A percentile compares a stretch with the other conserved stretches of the same genome.
Evolutionary conservation across 2,797 vertebrate species (phyloP).

Genomic region (Podarcis lilfordi): DNA sequence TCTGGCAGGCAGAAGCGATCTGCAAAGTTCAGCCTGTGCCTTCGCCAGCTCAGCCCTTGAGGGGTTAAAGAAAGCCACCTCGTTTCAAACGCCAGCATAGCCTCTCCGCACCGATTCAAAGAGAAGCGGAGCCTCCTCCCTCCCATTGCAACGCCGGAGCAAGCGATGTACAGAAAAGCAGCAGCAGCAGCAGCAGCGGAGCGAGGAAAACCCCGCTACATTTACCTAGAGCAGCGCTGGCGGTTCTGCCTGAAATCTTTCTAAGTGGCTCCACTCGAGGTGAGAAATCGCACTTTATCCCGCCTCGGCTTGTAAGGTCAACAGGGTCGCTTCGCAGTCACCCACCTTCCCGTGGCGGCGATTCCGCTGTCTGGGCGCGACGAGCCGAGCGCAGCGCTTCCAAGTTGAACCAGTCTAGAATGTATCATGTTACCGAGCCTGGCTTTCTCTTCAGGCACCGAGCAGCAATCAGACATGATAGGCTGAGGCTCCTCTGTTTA

Average conservation of each 20-base stretch:
- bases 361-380: slow-evolving; percentile 72
- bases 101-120: slow-evolving; percentile 71
- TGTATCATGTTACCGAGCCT: slow-evolving; percentile 87
- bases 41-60: slow-evolving; percentile 66
- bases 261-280: slow-evolving; percentile 24
- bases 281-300: slow-evolving; percentile 78
- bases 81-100: slow-evolving; percentile 72
- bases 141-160: slow-evolving; percentile 64
- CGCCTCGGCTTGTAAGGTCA: slow-evolving; percentile 76
- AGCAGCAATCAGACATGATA: slow-evolving; percentile 86
- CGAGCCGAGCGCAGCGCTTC: slow-evolving; percentile 79
- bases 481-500: slow-evolving; percentile 86
- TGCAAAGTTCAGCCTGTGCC: slow-evolving; percentile 78
- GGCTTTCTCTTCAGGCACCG: slow-evolving; percentile 75
- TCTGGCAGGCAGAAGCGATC: not conserved
- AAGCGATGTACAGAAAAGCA: slow-evolving; percentile 35
- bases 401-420: slow-evolving; percentile 83
- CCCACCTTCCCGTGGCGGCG: slow-evolving; percentile 77
- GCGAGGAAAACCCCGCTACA: slow-evolving; percentile 4
- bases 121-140: slow-evolving; percentile 72
- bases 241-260: not conserved
- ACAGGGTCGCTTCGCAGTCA: slow-evolving; percentile 73
- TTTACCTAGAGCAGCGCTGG: slow-evolving; percentile 54
- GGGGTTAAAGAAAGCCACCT: slow-evolving; percentile 78
- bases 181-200: no score